Percentiles rank a stretch among this genome's conserved stretches.
These are phyloP conservation scores for Lethrus apterus DNA, from an alignment of 1,140 invertebrate genomes.

Conservation along the genomic window DNA sequence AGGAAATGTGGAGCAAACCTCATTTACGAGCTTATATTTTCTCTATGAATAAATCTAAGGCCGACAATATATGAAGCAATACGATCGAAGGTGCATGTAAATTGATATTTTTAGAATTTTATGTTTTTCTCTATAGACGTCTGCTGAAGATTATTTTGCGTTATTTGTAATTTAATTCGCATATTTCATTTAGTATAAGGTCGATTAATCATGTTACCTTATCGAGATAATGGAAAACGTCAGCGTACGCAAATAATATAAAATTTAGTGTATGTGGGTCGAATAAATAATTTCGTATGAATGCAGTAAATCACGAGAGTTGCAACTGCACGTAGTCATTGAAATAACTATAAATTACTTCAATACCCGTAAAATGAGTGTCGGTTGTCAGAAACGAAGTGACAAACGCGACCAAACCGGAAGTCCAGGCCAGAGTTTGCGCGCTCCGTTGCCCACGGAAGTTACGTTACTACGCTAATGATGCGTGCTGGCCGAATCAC, in stretches of 20 bases:
- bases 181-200: no score
- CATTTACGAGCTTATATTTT: no score
- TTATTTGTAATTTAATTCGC: no score
- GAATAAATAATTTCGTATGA: constrained; percentile 5
- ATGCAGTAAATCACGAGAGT: constrained; percentile 3
- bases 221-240: constrained; percentile 12
- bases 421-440: constrained; percentile 5
- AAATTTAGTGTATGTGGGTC: constrained; percentile 4
- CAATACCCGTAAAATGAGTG: constrained; percentile 12
- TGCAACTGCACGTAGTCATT: neutral
- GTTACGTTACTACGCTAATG: neutral
- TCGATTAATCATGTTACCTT: constrained; percentile 10
- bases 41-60: no score
- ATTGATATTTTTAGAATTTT: no score
- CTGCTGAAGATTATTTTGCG: no score
- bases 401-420: constrained; percentile 9
- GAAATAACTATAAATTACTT: constrained; percentile 11
- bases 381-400: constrained; percentile 12
- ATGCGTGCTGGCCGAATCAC: no score
- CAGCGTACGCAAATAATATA: constrained; percentile 1
- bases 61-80: no score
- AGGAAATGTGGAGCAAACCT: no score
- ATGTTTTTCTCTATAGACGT: no score
- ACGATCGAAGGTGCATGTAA: no score
- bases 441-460: neutral